phyloP scores from a whole-genome alignment of 2,113 vertebrate genomes.

The Acinonyx jubatus region DNA sequence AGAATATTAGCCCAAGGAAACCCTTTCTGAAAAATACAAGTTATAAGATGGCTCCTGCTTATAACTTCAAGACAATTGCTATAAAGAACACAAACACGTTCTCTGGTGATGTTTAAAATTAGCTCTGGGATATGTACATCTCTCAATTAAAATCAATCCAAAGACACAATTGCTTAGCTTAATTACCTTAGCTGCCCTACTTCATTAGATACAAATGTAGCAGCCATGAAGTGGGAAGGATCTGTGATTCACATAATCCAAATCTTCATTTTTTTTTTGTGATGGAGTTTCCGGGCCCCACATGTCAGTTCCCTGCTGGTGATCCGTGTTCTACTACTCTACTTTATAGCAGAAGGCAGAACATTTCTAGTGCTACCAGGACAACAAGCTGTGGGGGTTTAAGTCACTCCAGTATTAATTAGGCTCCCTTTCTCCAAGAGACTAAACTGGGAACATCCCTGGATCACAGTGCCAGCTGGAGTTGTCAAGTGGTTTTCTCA shows the following conservation, averaged over 20 bases:
- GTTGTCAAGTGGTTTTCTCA: background rate
- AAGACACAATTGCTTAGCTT: slow-evolving; percentile 18
- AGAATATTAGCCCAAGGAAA: slow-evolving; percentile 29
- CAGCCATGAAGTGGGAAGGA: background rate
- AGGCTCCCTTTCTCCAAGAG: background rate
- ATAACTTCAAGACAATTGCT: slow-evolving; percentile 43
- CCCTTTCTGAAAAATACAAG: slow-evolving; percentile 17
- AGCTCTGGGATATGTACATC: background rate
- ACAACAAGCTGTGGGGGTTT: background rate
- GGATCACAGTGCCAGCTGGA: background rate
- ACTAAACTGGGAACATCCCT: background rate
- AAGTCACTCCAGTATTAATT: background rate
- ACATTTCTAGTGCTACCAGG: background rate
- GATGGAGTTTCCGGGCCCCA: background rate
- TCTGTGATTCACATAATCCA: background rate
- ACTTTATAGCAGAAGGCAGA: background rate
- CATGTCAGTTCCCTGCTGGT: background rate
- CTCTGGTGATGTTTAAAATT: slow-evolving; percentile 29
- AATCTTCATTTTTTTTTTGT: background rate
- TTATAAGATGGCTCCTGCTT: slow-evolving; percentile 7
- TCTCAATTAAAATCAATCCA: slow-evolving; percentile 11
- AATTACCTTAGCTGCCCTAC: background rate
- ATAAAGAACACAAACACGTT: slow-evolving; percentile 14
- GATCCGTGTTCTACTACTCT: background rate
- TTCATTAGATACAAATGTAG: slow-evolving; percentile 27